These are phyloP conservation scores for Vollenhovia emeryi DNA, from an alignment of 1,140 invertebrate genomes.

Conservation along the genomic window DNA sequence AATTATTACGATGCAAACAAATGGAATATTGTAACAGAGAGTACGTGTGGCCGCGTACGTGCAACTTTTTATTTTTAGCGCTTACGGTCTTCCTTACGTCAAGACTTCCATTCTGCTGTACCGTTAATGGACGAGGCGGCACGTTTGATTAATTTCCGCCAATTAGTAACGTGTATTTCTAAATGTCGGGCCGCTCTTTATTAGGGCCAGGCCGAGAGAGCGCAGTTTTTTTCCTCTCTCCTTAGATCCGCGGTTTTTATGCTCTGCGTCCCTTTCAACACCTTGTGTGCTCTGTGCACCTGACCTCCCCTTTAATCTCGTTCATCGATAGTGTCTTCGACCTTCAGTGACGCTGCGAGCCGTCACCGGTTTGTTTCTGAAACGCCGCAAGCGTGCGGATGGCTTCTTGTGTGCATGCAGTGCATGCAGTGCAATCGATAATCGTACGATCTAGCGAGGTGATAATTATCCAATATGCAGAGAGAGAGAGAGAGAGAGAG, in stretches of 20 bases:
- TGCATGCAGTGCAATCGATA: constrained; percentile 21
- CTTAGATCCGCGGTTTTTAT: constrained; percentile 23
- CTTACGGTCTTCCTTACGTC: background rate
- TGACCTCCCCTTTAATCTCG: constrained; percentile 55
- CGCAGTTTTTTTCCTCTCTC: background rate
- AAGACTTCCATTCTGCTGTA: background rate
- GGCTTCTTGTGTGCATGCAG: background rate
- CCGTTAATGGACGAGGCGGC: constrained; percentile 15
- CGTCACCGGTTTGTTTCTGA: constrained; percentile 35
- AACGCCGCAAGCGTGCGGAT: constrained; percentile 15
- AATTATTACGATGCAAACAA: background rate
- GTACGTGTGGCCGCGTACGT: background rate
- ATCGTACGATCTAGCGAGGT: constrained; percentile 35
- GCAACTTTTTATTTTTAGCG: background rate
- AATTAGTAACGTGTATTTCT: constrained; percentile 24
- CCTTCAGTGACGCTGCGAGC: constrained; percentile 34
- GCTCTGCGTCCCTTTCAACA: constrained; percentile 22
- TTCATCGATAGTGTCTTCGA: constrained; percentile 52
- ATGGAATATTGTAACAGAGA: background rate
- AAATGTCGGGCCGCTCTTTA: constrained; percentile 48
- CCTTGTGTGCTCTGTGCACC: constrained; percentile 13
- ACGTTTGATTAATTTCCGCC: constrained; percentile 50
- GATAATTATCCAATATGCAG: constrained; percentile 40
- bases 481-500: background rate
- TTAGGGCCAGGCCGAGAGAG: background rate